A percentile compares a stretch with the other conserved stretches of the same genome.
These are phyloP conservation scores for Microplitis mediator DNA, from an alignment of 1,140 invertebrate genomes.

Conservation along the genomic window DNA sequence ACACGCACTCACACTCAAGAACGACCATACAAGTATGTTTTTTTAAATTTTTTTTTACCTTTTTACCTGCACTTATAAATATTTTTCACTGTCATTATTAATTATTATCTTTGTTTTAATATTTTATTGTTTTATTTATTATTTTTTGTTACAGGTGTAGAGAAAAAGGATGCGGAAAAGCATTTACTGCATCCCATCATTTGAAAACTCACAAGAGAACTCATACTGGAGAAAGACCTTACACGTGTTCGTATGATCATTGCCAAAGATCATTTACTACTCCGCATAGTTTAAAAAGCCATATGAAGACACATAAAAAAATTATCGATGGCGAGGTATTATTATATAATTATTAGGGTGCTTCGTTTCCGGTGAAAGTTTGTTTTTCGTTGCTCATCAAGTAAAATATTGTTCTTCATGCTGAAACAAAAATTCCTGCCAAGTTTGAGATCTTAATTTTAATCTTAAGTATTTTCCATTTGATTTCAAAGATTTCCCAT, in stretches of 20 bases:
- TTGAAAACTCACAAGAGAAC: slow-evolving; percentile 79
- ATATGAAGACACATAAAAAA: slow-evolving; percentile 68
- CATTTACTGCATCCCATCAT: slow-evolving; percentile 93
- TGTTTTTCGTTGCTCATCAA: no score
- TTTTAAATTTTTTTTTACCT: slow-evolving; percentile 24
- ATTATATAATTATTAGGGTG: no score
- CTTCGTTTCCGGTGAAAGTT: no score
- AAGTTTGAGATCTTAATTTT: no score
- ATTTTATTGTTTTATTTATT: slow-evolving; percentile 24
- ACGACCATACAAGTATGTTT: slow-evolving; percentile 84
- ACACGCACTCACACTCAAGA: slow-evolving; percentile 90
- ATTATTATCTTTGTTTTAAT: slow-evolving; percentile 9
- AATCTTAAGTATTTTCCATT: no score
- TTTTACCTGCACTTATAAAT: neutral
- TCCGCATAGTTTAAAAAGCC: slow-evolving; percentile 80
- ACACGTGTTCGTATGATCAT: slow-evolving; percentile 73
- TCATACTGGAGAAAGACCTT: slow-evolving; percentile 75
- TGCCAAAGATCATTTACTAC: slow-evolving; percentile 83
- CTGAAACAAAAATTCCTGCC: no score
- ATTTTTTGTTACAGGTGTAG: slow-evolving; percentile 68
- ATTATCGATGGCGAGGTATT: slow-evolving; percentile 36
- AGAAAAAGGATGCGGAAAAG: slow-evolving; percentile 84
- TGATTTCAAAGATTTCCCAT: no score
- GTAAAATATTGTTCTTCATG: no score
- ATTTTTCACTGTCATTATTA: neutral